phyloP scores from a whole-genome alignment of 2,797 vertebrate genomes.

The Poecilia wingei region DNA sequence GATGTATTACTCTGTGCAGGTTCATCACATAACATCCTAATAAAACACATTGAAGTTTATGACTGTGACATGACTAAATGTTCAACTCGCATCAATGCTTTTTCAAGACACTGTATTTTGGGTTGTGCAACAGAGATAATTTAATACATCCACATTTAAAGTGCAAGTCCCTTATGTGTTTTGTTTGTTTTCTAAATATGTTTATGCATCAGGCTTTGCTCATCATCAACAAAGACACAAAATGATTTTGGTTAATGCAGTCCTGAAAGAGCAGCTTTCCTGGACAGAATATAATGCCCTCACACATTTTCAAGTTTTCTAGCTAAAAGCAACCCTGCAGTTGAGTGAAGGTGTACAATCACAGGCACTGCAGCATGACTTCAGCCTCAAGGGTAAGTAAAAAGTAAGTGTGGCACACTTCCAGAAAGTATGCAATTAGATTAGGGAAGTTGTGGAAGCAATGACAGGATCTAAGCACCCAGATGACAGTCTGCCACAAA shows the following conservation, averaged over 20 bases:
- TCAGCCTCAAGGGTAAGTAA: conserved; percentile 42
- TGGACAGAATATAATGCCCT: conserved; percentile 56
- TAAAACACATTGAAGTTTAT: background rate
- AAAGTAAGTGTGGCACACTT: conserved; percentile 59
- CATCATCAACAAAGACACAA: conserved; percentile 15
- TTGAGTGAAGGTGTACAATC: conserved; percentile 39
- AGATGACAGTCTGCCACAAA: conserved; percentile 12
- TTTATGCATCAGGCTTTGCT: background rate
- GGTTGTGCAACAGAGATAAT: background rate
- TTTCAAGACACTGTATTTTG: background rate
- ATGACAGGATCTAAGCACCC: background rate
- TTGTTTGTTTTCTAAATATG: conserved; percentile 2
- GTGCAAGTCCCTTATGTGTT: conserved; percentile 2
- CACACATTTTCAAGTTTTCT: conserved; percentile 53
- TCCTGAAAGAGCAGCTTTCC: conserved; percentile 35
- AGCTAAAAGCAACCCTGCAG: conserved; percentile 63
- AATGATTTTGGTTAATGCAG: conserved; percentile 34
- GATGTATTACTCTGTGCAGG: background rate
- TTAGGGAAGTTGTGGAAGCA: conserved; percentile 24
- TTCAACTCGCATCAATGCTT: background rate
- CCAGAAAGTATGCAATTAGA: conserved; percentile 42
- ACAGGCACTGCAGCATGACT: conserved; percentile 40
- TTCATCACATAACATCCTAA: background rate
- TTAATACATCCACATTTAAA: background rate
- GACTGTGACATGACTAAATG: background rate